A percentile compares a stretch with the other conserved stretches of the same genome.
Evolutionary conservation across 1,140 invertebrate genomes (phyloP).

Genomic region (Drosophila murphyi): DNA sequence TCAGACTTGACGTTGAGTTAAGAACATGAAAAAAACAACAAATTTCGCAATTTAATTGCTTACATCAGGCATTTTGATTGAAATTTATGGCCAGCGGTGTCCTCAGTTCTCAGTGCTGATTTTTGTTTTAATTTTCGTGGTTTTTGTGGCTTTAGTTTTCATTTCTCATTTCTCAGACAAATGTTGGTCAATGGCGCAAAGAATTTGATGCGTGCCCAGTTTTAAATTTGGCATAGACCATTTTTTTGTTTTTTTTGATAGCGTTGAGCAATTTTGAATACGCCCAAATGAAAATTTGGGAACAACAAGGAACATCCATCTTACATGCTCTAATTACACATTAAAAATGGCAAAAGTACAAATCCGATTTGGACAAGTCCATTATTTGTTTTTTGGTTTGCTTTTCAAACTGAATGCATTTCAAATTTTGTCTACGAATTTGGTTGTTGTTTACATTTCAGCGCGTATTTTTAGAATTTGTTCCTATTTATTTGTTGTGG

Average conservation of each 20-base stretch:
- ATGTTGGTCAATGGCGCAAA: conserved; percentile 73
- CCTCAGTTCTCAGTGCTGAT: conserved; percentile 60
- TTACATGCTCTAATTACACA: conserved; percentile 45
- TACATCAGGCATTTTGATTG: conserved; percentile 67
- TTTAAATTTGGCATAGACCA: conserved; percentile 47
- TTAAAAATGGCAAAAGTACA: conserved; percentile 39
- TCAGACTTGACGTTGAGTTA: conserved; percentile 22
- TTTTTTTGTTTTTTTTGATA: conserved; percentile 31
- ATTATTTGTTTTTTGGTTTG: conserved; percentile 24
- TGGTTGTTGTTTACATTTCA: conserved; percentile 34
- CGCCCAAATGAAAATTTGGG: conserved; percentile 35
- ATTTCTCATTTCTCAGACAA: conserved; percentile 31
- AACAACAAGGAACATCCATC: not conserved
- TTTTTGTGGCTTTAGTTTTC: conserved; percentile 14
- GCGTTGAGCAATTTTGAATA: conserved; percentile 24
- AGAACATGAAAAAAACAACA: conserved; percentile 34
- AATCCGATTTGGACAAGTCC: conserved; percentile 15
- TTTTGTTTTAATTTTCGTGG: conserved; percentile 33
- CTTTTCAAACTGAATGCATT: conserved; percentile 22
- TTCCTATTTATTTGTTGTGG: conserved; percentile 53
- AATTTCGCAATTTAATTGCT: conserved; percentile 77
- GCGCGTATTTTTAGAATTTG: conserved; percentile 42
- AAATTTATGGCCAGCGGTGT: conserved; percentile 74
- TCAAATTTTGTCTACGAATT: conserved; percentile 30
- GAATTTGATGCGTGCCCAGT: conserved; percentile 40